phyloP scores from a whole-genome alignment of 2,888 invertebrate species.

The Bellardia bayeri region DNA sequence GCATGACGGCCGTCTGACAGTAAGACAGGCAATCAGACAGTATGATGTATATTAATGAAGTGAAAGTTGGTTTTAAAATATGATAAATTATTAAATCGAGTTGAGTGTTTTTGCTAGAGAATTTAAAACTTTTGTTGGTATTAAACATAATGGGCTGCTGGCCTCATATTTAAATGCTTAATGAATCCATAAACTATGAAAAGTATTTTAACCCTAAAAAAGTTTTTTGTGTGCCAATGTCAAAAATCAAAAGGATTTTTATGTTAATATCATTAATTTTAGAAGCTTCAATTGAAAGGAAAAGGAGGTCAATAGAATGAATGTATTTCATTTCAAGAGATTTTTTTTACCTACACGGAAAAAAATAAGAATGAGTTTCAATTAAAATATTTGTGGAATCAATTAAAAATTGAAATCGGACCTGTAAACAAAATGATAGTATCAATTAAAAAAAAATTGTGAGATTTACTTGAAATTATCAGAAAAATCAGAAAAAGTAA shows the following conservation, averaged over 20 bases:
- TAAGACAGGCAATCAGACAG: background rate
- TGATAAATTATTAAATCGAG: slow-evolving; percentile 12
- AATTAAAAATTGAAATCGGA: too few relatives aligned
- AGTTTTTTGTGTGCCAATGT: background rate
- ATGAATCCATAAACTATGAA: background rate
- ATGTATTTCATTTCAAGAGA: too few relatives aligned
- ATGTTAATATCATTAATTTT: background rate
- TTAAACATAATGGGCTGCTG: background rate
- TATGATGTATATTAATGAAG: slow-evolving; percentile 13
- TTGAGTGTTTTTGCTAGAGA: background rate
- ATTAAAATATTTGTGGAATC: too few relatives aligned
- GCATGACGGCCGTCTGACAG: background rate
- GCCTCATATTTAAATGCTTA: background rate
- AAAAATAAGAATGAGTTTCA: too few relatives aligned
- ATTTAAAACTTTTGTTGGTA: background rate
- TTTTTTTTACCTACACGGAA: too few relatives aligned
- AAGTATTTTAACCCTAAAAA: background rate
- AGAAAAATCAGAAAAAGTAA: too few relatives aligned
- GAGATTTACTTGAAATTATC: too few relatives aligned
- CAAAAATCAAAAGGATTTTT: background rate
- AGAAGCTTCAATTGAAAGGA: background rate
- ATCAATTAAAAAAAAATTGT: too few relatives aligned
- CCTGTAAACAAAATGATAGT: too few relatives aligned
- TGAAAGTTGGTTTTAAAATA: background rate
- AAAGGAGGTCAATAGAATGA: too few relatives aligned